Evolutionary conservation across 2,888 invertebrate species (phyloP).

Genomic region (Cheilosia grossa): DNA sequence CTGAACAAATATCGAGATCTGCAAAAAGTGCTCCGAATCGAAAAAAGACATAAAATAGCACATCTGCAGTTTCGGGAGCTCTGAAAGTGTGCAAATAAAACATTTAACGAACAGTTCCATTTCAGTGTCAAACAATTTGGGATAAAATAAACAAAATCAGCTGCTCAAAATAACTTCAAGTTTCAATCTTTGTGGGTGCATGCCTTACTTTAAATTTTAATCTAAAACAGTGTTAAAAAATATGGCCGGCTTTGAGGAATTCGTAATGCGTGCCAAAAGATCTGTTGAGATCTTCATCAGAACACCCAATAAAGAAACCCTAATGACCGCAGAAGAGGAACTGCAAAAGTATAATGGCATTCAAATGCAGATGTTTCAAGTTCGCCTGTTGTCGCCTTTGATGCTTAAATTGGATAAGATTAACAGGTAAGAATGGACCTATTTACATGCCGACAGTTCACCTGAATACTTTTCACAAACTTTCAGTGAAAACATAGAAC

Average conservation of each 20-base stretch:
- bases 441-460: not conserved
- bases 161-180: not conserved
- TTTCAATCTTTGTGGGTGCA: no score
- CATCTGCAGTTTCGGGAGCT: not conserved
- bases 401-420: constrained; percentile 80
- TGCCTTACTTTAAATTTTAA: no score
- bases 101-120: no score
- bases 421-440: constrained; percentile 76
- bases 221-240: not conserved
- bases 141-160: constrained; percentile 13
- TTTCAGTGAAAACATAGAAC: constrained; percentile 79
- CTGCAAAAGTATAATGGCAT: constrained; percentile 78
- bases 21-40: no score
- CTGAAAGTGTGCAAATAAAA: not conserved
- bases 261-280: constrained; percentile 80
- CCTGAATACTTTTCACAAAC: not conserved
- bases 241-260: constrained; percentile 79
- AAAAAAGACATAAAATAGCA: no score
- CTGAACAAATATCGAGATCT: no score
- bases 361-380: constrained; percentile 80
- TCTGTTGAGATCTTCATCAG: constrained; percentile 80
- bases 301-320: constrained; percentile 77
- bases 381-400: constrained; percentile 80
- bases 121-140: no score
- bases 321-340: constrained; percentile 77